These are phyloP conservation scores for Cygnus buccinator DNA, from an alignment of 2,113 vertebrate species.

Conservation along the genomic window DNA sequence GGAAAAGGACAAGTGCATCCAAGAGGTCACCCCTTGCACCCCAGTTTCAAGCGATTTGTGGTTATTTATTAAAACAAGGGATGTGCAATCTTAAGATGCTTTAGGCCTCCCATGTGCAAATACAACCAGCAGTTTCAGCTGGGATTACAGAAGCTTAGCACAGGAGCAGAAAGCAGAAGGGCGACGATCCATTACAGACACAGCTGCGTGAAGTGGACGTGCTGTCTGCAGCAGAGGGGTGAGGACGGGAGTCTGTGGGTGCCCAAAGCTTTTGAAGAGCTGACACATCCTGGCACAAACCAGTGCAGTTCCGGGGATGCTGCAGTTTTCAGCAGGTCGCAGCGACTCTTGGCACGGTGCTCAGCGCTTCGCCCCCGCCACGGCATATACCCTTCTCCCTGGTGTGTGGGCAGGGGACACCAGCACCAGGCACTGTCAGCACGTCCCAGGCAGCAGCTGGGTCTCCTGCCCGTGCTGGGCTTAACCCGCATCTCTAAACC, in stretches of 20 bases:
- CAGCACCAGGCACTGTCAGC: background rate
- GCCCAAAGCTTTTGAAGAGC: background rate
- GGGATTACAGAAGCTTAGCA: accelerated
- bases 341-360: background rate
- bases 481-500: background rate
- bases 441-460: background rate
- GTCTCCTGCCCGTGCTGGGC: background rate
- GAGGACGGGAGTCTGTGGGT: background rate
- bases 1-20: accelerated
- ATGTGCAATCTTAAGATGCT: background rate
- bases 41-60: background rate
- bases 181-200: accelerated
- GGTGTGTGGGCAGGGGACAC: background rate
- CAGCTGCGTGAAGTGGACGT: accelerated
- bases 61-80: background rate
- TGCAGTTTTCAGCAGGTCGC: background rate
- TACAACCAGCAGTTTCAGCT: background rate
- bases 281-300: background rate
- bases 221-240: background rate
- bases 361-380: background rate
- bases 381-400: background rate
- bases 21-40: background rate
- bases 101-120: background rate
- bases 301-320: background rate
- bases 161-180: background rate